phyloP scores from a whole-genome alignment of 2,888 invertebrate species.

The Macrosoma leucophasiata region DNA sequence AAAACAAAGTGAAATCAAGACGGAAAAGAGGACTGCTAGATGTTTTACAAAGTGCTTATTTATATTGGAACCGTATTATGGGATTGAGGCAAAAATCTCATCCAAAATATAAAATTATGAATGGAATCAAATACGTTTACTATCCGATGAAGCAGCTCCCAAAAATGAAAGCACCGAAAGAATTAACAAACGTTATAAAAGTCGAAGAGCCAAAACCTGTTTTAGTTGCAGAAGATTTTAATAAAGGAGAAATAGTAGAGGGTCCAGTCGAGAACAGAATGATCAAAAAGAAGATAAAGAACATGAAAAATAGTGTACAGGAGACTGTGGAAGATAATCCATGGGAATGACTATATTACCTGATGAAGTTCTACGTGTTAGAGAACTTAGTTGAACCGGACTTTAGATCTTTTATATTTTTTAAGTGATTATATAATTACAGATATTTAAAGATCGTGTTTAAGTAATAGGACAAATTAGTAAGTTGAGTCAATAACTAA shows the following conservation, averaged over 20 bases:
- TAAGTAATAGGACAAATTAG: no score
- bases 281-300: conserved; percentile 46
- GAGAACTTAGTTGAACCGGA: conserved; percentile 58
- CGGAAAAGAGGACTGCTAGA: conserved; percentile 51
- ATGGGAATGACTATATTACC: conserved; percentile 71
- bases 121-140: conserved; percentile 56
- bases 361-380: conserved; percentile 58
- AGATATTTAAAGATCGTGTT: no score
- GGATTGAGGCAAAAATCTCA: conserved; percentile 35
- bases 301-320: conserved; percentile 50
- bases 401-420: conserved; percentile 53
- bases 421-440: no score
- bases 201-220: conserved; percentile 25
- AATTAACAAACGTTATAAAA: conserved; percentile 31
- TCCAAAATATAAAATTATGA: conserved; percentile 50
- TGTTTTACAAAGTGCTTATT: conserved; percentile 48
- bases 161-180: conserved; percentile 42
- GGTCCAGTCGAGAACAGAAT: conserved; percentile 47
- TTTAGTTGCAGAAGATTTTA: conserved; percentile 52
- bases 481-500: no score
- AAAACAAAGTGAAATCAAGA: no score
- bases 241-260: conserved; percentile 62
- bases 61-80: conserved; percentile 47
- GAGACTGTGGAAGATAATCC: conserved; percentile 60
- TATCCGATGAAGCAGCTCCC: conserved; percentile 41